phyloP scores from a whole-genome alignment of 2,797 vertebrate genomes.

The Masticophis lateralis region DNA sequence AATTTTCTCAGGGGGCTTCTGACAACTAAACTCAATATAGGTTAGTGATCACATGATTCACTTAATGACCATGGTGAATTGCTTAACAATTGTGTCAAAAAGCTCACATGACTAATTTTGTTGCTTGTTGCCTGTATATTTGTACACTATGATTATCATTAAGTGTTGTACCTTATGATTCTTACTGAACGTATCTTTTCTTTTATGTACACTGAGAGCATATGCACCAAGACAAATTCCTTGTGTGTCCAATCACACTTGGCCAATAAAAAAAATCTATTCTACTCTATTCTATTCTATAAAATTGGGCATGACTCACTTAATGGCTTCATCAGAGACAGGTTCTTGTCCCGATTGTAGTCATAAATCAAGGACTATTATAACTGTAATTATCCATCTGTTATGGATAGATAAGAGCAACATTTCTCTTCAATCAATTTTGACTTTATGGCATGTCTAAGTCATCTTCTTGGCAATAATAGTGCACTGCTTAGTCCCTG shows the following conservation, averaged over 20 bases:
- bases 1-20: background rate
- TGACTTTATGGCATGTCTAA: background rate
- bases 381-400: background rate
- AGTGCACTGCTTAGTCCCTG: background rate
- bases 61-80: background rate
- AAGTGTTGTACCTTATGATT: no score
- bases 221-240: no score
- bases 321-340: background rate
- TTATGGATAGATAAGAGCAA: background rate
- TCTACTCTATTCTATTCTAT: no score
- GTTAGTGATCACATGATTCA: background rate
- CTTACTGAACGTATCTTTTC: no score
- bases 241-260: no score
- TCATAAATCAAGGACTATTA: background rate
- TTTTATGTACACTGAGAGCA: no score
- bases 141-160: no score
- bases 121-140: no score
- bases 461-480: background rate
- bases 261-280: no score
- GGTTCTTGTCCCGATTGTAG: background rate
- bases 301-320: background rate
- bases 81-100: background rate
- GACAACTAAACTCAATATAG: background rate
- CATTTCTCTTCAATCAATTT: background rate
- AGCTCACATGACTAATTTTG: background rate